Evolutionary conservation across 37 sponge, comb jelly and placozoan genomes (phyloP), one percentile per base, ranked within the genome.

Genomic region (Tethya wilhelma): DNA sequence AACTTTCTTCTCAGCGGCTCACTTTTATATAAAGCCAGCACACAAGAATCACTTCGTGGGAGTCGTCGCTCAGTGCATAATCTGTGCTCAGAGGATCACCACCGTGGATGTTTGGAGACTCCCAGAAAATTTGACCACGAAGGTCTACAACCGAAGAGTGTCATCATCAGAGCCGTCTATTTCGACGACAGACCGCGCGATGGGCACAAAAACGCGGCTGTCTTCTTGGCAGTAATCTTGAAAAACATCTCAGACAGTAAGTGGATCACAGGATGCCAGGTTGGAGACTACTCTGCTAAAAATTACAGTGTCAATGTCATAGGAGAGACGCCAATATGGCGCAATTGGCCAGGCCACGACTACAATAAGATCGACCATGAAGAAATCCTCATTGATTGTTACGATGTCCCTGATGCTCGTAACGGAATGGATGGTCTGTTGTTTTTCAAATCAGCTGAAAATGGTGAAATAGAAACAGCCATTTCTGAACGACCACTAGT

Each of bases 301-400:
- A 29, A 31, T 17, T 73, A 33, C 34, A 29, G 26, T 1, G 73
- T 49, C 33, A 46, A 55, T 2, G 4, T 73, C 20, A 73, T 73
- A 33, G 73, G 73, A 33, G 73, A 73, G 56, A 73, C 73, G 4
- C 73, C 73, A 9, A 33, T 73, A 31, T 73, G 73, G 73, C 55
- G 73, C 3, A 4, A 6, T 8, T 73, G 46, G 29, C n/a, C n/a
- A n/a, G n/a, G n/a, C n/a, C n/a, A n/a, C n/a, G n/a, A n/a, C n/a
- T 73, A 73, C 26, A 6, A 46, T 12, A 29, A 49, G 2, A 73
- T 73, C n/a, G 53, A 73, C 37, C 73, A 73, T 53, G 73, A 73
- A 53, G 73, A 73, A 49, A 33, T 44, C 43, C 12, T 77, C 32
- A 65, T 77, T 9, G 33, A 64, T 20, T 77, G 78, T 44, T 77